Percentiles rank a stretch among this genome's conserved stretches.
Conservation (phyloP, 2,113 vertebrate genomes). For the Taxidea taxus region DNA sequence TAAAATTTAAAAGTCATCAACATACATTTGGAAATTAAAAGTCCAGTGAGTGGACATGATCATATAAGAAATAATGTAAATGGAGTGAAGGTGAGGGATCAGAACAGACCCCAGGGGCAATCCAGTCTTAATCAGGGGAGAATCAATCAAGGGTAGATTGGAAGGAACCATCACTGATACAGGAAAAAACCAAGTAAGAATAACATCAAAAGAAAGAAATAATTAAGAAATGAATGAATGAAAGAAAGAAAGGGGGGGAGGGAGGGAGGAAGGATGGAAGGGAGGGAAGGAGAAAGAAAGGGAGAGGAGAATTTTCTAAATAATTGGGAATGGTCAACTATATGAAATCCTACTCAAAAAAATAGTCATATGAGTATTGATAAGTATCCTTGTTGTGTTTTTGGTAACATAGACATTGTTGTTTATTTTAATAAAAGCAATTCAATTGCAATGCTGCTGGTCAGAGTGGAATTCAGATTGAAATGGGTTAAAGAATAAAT, state of each 20-base stretch:
- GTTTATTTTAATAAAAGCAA: not conserved
- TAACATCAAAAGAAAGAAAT: not conserved
- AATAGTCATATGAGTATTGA: not conserved
- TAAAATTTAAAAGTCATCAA: not conserved
- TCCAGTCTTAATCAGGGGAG: not conserved
- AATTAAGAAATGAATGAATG: no score
- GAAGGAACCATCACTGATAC: not conserved
- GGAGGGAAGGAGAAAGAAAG: no score
- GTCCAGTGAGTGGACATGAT: not conserved
- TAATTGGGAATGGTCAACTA: not conserved
- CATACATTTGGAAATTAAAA: not conserved
- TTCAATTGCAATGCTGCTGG: not conserved
- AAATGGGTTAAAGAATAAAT: not conserved
- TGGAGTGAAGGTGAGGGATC: not conserved
- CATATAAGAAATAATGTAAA: not conserved
- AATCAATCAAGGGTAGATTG: not conserved
- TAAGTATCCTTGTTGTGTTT: not conserved
- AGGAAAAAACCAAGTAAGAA: not conserved
- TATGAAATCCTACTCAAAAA: not conserved
- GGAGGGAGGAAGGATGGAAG: accelerated
- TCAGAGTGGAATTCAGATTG: not conserved
- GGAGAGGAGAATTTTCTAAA: not conserved
- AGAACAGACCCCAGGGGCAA: not conserved
- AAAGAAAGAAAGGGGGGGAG: accelerated
- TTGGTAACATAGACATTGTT: not conserved